Evolutionary conservation across 2,797 vertebrate species (phyloP).

Genomic region (Coilia nasus): DNA sequence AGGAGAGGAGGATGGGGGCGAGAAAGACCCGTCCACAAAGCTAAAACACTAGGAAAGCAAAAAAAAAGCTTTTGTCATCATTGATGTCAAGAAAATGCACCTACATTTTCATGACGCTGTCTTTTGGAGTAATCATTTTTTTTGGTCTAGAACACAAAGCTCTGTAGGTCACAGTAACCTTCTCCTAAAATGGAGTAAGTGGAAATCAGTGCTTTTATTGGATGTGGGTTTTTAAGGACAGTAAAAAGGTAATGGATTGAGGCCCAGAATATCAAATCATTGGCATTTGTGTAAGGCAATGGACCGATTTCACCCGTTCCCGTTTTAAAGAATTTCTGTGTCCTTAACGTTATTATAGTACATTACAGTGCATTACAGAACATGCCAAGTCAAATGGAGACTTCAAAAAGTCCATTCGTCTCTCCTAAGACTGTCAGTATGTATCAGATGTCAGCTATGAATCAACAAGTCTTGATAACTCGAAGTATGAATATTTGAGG

Average conservation of each 20-base stretch:
- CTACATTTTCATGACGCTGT: neutral
- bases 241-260: neutral
- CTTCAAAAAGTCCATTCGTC: too few species aligned
- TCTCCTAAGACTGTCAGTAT: too few species aligned
- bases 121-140: neutral
- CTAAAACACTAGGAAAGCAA: neutral
- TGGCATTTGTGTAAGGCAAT: neutral
- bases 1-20: neutral
- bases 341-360: neutral
- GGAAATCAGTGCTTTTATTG: neutral
- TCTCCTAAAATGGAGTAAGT: neutral
- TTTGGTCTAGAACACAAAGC: neutral
- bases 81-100: neutral
- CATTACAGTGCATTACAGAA: too few species aligned
- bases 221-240: neutral
- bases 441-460: too few species aligned
- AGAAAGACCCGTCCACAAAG: neutral
- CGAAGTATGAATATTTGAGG: too few species aligned
- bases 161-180: conserved; percentile 14
- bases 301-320: neutral
- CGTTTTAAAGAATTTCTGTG: neutral
- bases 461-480: too few species aligned
- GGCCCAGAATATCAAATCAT: neutral
- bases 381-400: too few species aligned
- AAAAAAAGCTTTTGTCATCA: neutral